phyloP scores from a whole-genome alignment of 2,797 vertebrate genomes.

The Gallinago solitaria region DNA sequence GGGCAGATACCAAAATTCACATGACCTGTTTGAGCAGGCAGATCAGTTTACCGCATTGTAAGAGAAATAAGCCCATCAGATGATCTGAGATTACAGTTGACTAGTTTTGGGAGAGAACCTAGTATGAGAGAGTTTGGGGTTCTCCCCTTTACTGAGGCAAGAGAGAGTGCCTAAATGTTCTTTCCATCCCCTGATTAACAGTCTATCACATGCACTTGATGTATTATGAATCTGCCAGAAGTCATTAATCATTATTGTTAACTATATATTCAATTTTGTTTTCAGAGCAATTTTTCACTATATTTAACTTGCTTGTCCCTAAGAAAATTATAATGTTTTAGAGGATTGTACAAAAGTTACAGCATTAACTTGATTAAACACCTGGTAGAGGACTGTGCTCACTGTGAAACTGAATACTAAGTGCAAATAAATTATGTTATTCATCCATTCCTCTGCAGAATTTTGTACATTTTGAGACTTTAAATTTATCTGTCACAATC shows the following conservation, averaged over 20 bases:
- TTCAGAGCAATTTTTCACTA: conserved; percentile 29
- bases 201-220: not conserved
- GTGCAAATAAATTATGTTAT: conserved; percentile 38
- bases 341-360: conserved; percentile 3
- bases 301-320: not conserved
- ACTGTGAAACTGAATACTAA: conserved; percentile 31
- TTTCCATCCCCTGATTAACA: not conserved
- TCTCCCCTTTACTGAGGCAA: not conserved
- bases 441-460: not conserved
- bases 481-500: conserved; percentile 12
- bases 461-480: not conserved
- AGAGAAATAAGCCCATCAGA: not conserved
- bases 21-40: not conserved
- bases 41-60: not conserved
- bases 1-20: not conserved
- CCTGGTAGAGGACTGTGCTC: conserved; percentile 12
- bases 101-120: not conserved
- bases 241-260: not conserved
- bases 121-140: not conserved
- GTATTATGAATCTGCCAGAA: not conserved
- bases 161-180: not conserved
- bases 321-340: conserved; percentile 39
- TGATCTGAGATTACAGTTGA: not conserved
- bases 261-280: conserved; percentile 12
- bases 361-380: conserved; percentile 54